Conservation (phyloP, 64 coral and sea anemone species). For the Actinia equina region DNA sequence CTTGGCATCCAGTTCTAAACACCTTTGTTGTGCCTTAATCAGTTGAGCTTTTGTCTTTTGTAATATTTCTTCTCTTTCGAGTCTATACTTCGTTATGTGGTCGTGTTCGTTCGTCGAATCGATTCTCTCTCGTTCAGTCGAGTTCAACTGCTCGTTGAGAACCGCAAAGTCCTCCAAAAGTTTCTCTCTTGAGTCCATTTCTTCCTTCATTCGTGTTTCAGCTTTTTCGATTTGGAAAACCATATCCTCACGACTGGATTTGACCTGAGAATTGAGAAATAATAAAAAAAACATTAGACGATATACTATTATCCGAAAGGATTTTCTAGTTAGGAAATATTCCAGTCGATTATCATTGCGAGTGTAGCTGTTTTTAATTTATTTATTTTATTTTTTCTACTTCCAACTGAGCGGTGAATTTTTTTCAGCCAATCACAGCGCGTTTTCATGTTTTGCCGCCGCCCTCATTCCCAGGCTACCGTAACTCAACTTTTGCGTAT, state of each 20-base stretch:
- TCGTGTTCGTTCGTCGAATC: conserved; percentile 66
- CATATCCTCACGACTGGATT: conserved; percentile 75
- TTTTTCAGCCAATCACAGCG: no score
- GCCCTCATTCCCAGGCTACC: no score
- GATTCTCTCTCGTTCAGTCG: conserved; percentile 52
- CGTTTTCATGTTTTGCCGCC: no score
- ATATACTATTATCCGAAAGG: not conserved
- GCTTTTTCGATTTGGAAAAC: conserved; percentile 30
- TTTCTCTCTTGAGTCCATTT: conserved; percentile 55
- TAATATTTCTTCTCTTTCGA: conserved; percentile 43
- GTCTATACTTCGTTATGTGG: conserved; percentile 47
- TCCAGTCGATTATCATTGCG: no score
- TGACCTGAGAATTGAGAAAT: conserved; percentile 31
- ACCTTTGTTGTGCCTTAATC: conserved; percentile 78
- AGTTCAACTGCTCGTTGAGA: conserved; percentile 63
- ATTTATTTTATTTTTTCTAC: no score
- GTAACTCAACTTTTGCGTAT: no score
- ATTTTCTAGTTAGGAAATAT: no score
- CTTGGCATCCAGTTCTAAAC: conserved; percentile 77
- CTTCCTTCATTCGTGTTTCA: conserved; percentile 36
- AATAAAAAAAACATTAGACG: not conserved
- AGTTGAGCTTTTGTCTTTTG: conserved; percentile 71
- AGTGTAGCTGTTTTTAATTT: no score
- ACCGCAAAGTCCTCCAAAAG: conserved; percentile 45
- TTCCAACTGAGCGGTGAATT: no score